These are phyloP conservation scores for Leucophenga maculata DNA, from an alignment of 2,888 invertebrate species.

Conservation along the genomic window DNA sequence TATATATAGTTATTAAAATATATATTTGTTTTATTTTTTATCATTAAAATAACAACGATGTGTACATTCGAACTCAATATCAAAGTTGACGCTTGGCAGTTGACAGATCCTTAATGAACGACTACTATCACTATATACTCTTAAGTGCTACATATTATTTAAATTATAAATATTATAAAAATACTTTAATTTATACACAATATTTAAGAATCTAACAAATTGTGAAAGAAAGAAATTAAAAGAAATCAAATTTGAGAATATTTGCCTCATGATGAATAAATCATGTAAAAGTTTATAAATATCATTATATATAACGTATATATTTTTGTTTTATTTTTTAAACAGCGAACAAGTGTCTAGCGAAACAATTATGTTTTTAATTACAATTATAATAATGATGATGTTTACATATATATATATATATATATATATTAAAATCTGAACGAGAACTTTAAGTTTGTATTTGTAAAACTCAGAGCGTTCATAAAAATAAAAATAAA, in stretches of 20 bases:
- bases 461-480: too few relatives aligned
- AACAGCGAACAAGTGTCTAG: conserved; percentile 37
- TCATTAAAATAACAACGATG: background rate
- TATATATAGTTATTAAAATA: too few relatives aligned
- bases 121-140: background rate
- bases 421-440: background rate
- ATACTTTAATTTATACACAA: conserved; percentile 17
- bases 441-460: too few relatives aligned
- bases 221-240: background rate
- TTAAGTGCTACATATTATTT: conserved; percentile 9
- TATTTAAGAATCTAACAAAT: conserved; percentile 21
- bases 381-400: background rate
- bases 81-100: background rate
- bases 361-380: conserved; percentile 1
- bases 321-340: conserved; percentile 24
- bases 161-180: background rate
- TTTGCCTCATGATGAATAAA: conserved; percentile 1
- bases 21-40: too few relatives aligned
- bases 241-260: background rate
- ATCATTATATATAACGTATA: background rate
- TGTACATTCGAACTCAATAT: background rate
- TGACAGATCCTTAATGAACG: too few relatives aligned
- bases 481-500: conserved; percentile 17
- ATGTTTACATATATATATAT: conserved; percentile 12
- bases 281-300: background rate